Conservation (phyloP, 2,113 vertebrate genomes). For the Anoura caudifer region DNA sequence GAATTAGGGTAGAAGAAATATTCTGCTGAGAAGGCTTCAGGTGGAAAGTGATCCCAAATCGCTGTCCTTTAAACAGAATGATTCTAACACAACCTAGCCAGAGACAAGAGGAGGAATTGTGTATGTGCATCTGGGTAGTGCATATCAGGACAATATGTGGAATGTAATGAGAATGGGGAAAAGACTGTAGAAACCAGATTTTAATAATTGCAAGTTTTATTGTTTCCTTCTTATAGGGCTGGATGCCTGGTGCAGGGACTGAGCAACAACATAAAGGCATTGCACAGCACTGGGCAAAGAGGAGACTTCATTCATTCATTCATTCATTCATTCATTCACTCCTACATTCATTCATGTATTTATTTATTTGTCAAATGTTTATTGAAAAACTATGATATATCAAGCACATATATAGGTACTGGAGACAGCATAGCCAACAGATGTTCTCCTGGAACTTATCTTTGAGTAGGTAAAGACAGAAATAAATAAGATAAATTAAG, state of each 20-base stretch:
- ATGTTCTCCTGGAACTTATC: background rate
- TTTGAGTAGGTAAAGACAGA: background rate
- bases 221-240: background rate
- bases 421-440: background rate
- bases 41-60: background rate
- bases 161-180: background rate
- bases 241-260: accelerated
- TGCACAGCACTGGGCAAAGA: background rate
- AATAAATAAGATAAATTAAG: background rate
- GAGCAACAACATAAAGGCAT: background rate
- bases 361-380: background rate
- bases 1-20: background rate
- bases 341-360: background rate
- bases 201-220: background rate
- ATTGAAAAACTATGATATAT: background rate
- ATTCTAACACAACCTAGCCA: background rate
- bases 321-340: background rate
- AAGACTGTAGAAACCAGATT: background rate
- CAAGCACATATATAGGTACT: background rate
- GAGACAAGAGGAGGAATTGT: background rate
- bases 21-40: background rate
- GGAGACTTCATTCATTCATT: background rate
- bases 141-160: background rate
- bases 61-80: background rate
- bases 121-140: background rate